A percentile compares a stretch with the other conserved stretches of the same genome.
Evolutionary conservation across 1,140 invertebrate species (phyloP).

Genomic region (Drosophila fuyamai): DNA sequence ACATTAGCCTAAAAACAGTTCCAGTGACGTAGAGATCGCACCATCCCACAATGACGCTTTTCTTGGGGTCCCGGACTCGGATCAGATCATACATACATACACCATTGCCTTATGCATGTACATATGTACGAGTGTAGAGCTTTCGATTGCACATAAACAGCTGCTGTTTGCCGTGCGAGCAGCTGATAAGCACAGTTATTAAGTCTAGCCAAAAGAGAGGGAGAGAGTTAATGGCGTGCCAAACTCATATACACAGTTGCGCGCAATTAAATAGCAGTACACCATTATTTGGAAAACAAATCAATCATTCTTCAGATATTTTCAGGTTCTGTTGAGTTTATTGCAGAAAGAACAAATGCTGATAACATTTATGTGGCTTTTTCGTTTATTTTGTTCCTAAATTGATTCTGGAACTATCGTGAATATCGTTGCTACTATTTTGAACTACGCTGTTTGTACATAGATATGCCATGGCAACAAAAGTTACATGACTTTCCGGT

Average conservation of each 20-base stretch:
- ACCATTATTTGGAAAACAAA: not conserved
- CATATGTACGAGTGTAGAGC: conserved; percentile 1
- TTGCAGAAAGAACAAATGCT: too few species aligned
- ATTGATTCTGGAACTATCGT: too few species aligned
- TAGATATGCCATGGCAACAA: conserved; percentile 48
- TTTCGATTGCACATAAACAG: conserved; percentile 58
- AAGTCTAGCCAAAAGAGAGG: conserved; percentile 25
- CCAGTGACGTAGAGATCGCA: conserved; percentile 32
- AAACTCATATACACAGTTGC: not conserved
- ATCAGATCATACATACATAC: conserved; percentile 9
- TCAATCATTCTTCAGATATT: too few species aligned
- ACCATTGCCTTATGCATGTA: conserved; percentile 26
- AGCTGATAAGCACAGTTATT: conserved; percentile 75
- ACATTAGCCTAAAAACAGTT: conserved; percentile 7
- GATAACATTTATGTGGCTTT: too few species aligned
- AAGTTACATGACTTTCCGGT: conserved; percentile 71
- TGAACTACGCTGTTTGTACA: not conserved
- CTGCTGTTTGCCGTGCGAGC: conserved; percentile 55
- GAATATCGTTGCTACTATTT: not conserved
- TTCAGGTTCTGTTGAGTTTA: too few species aligned
- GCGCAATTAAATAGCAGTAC: not conserved
- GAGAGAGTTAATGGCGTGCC: conserved; percentile 21
- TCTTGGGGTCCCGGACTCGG: conserved; percentile 4
- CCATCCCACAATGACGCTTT: conserved; percentile 14
- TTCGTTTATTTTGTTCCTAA: too few species aligned